Percentiles rank a stretch among this genome's conserved stretches.
These are phyloP conservation scores for Rallus limicola DNA, from an alignment of 2,113 vertebrate genomes.

Conservation along the genomic window DNA sequence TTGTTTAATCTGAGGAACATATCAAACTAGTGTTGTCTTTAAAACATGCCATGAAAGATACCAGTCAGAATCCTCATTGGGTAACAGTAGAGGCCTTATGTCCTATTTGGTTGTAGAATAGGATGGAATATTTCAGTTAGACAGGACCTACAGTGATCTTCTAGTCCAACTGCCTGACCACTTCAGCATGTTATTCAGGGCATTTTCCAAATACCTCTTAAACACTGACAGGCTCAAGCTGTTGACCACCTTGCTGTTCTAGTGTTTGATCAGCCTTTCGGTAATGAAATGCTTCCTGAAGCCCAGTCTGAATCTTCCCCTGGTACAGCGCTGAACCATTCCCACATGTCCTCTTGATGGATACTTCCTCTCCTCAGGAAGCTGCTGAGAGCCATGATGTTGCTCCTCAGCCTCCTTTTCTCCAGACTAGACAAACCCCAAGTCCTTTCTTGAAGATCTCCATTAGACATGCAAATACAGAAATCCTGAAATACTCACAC, in stretches of 20 bases:
- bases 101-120: background rate
- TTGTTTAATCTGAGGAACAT: background rate
- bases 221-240: background rate
- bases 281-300: background rate
- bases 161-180: background rate
- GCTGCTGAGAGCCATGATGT: background rate
- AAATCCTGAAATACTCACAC: background rate
- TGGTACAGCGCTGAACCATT: background rate
- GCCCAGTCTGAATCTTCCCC: background rate
- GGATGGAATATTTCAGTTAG: background rate
- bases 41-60: background rate
- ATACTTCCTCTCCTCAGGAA: background rate
- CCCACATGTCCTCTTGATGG: accelerated
- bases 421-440: background rate
- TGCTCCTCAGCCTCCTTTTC: background rate
- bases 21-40: background rate
- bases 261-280: accelerated
- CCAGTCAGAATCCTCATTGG: background rate
- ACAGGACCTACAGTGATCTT: background rate
- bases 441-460: background rate
- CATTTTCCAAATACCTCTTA: background rate
- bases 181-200: background rate
- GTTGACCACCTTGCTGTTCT: background rate
- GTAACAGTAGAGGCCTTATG: background rate
- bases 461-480: background rate